phyloP scores from a whole-genome alignment of 1,140 invertebrate genomes.

The Lepidurus arcticus region DNA sequence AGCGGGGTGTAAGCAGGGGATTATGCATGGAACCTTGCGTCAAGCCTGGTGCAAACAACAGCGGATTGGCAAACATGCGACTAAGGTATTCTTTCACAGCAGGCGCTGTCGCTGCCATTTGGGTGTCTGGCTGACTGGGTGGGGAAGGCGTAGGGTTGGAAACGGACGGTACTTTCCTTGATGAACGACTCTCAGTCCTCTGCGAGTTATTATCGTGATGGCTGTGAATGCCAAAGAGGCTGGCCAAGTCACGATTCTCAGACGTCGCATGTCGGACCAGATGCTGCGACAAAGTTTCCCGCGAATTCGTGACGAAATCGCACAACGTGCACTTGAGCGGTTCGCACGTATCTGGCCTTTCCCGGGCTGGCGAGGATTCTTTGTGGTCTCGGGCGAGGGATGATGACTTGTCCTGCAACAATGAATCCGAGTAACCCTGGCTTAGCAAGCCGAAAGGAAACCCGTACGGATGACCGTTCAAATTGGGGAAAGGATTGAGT shows the following conservation, averaged over 20 bases:
- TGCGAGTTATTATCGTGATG: neutral
- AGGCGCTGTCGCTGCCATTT: slow-evolving; percentile 34
- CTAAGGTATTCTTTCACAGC: slow-evolving; percentile 39
- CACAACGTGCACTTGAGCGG: slow-evolving; percentile 47
- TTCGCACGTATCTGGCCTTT: slow-evolving; percentile 10
- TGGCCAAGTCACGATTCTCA: slow-evolving; percentile 44
- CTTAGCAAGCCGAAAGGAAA: slow-evolving; percentile 28
- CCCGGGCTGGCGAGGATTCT: slow-evolving; percentile 36
- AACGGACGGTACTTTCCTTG: slow-evolving; percentile 33
- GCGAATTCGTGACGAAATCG: slow-evolving; percentile 43
- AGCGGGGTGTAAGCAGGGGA: slow-evolving; percentile 26
- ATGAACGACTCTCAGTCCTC: slow-evolving; percentile 25
- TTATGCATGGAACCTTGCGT: neutral
- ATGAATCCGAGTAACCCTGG: slow-evolving; percentile 27
- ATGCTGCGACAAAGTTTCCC: slow-evolving; percentile 45
- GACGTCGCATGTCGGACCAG: slow-evolving; percentile 45
- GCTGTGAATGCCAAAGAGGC: slow-evolving; percentile 30
- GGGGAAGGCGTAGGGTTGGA: slow-evolving; percentile 31
- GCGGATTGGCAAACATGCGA: slow-evolving; percentile 36
- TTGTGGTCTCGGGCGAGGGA: slow-evolving; percentile 34
- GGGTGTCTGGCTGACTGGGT: slow-evolving; percentile 31
- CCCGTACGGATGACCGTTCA: slow-evolving; percentile 33
- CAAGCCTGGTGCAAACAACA: slow-evolving; percentile 35
- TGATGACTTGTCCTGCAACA: slow-evolving; percentile 34
- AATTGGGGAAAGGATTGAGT: slow-evolving; percentile 36